Evolutionary conservation across 1,140 invertebrate species (phyloP).

Genomic region (Copidosoma floridanum): DNA sequence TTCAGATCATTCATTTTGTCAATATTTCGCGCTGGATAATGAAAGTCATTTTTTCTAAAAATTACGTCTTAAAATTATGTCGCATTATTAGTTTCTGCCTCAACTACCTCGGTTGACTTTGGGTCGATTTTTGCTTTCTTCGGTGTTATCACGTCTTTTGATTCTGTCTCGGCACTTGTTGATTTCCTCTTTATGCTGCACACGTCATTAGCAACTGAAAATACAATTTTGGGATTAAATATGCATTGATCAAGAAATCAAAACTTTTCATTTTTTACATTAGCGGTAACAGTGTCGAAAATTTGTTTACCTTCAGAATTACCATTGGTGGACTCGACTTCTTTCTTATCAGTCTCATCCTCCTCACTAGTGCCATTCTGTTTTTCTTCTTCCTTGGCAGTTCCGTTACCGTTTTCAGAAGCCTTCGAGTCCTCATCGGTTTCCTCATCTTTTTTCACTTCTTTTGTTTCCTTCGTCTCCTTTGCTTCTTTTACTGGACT

Average conservation of each 20-base stretch:
- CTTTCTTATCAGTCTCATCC: conserved; percentile 56
- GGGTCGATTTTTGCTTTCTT: conserved; percentile 74
- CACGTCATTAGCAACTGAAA: conserved; percentile 43
- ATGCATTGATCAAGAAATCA: neutral
- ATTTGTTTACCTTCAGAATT: conserved; percentile 19
- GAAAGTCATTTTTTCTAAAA: too few relatives aligned
- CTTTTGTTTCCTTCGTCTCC: neutral
- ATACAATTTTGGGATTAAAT: conserved; percentile 34
- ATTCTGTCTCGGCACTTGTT: conserved; percentile 54
- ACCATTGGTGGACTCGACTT: conserved; percentile 61
- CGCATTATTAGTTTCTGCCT: conserved; percentile 60
- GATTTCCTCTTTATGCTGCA: conserved; percentile 72
- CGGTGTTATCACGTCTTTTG: conserved; percentile 64
- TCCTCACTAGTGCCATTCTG: conserved; percentile 57
- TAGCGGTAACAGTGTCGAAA: neutral
- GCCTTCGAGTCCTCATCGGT: conserved; percentile 52
- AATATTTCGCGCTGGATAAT: too few relatives aligned
- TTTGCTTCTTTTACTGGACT: neutral
- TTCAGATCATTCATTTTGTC: too few relatives aligned
- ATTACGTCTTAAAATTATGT: too few relatives aligned
- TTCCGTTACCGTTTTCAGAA: conserved; percentile 40
- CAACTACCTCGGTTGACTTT: conserved; percentile 56
- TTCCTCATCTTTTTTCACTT: conserved; percentile 29
- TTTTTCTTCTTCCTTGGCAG: conserved; percentile 52
- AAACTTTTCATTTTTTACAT: neutral